Evolutionary conservation across 1,140 invertebrate genomes (phyloP).

Genomic region (Drosophila punjabiensis): DNA sequence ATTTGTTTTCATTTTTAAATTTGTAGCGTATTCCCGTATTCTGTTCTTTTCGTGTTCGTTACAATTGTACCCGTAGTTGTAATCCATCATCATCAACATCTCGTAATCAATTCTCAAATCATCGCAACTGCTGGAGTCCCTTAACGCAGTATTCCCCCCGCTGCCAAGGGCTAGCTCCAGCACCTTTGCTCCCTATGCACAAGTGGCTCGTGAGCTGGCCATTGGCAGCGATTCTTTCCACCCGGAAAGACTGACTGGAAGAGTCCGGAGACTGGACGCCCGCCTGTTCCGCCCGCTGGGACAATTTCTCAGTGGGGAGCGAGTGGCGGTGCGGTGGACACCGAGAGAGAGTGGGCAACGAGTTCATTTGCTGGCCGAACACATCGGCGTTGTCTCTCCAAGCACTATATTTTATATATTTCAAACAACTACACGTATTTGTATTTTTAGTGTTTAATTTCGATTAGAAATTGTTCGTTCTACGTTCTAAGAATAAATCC

Average conservation of each 20-base stretch:
- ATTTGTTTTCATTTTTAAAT: constrained; percentile 76
- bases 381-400: constrained; percentile 78
- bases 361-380: constrained; percentile 81
- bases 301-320: constrained; percentile 22
- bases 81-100: constrained; percentile 36
- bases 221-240: constrained; percentile 20
- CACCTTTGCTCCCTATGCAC: constrained; percentile 17
- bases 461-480: constrained; percentile 28
- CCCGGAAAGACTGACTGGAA: neutral
- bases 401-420: constrained; percentile 38
- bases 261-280: constrained; percentile 17
- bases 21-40: constrained; percentile 61
- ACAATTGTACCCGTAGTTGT: constrained; percentile 19
- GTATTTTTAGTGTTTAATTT: constrained; percentile 43
- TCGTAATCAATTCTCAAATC: constrained; percentile 9
- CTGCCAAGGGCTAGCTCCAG: constrained; percentile 31
- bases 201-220: constrained; percentile 33
- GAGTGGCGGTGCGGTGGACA: constrained; percentile 47
- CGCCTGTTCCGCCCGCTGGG: constrained; percentile 29
- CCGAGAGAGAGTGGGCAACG: constrained; percentile 74
- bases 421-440: constrained; percentile 17
- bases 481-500: constrained; percentile 36
- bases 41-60: constrained; percentile 59
- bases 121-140: constrained; percentile 33
- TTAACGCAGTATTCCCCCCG: constrained; percentile 2